phyloP scores from a whole-genome alignment of 2,113 vertebrate genomes.

The Sphyrna mokarran region DNA sequence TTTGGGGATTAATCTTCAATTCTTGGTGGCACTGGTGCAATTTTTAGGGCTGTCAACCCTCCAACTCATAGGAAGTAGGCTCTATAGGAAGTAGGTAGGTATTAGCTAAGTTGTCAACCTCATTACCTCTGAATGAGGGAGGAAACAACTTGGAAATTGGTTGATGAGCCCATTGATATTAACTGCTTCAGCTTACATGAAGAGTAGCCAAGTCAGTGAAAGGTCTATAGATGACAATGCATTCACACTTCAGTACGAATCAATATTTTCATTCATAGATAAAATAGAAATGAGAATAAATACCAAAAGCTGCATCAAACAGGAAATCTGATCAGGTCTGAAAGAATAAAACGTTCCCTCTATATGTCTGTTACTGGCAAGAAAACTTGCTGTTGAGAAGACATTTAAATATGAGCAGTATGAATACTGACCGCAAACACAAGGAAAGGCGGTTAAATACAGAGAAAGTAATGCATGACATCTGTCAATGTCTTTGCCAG shows the following conservation, averaged over 20 bases:
- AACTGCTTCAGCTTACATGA: neutral
- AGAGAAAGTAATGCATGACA: neutral
- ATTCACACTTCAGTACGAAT: neutral
- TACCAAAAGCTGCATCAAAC: neutral
- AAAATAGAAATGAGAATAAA: neutral
- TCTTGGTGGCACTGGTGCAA: neutral
- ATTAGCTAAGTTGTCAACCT: neutral
- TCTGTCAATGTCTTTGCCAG: neutral
- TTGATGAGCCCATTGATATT: neutral
- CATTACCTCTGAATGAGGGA: neutral
- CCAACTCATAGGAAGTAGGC: too few relatives aligned
- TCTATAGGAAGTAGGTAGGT: too few relatives aligned
- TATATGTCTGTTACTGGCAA: neutral
- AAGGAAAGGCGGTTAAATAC: neutral
- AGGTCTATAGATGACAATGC: neutral
- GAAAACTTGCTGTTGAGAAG: neutral
- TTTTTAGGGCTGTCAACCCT: neutral
- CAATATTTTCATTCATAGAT: neutral
- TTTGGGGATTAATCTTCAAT: neutral
- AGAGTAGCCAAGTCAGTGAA: neutral
- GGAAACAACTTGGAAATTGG: neutral
- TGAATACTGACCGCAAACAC: neutral
- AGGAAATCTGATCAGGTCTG: neutral
- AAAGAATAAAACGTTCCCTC: neutral
- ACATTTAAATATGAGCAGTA: neutral